These are phyloP conservation scores for Tursiops truncatus DNA, from an alignment of 2,113 vertebrate species.

Conservation along the genomic window DNA sequence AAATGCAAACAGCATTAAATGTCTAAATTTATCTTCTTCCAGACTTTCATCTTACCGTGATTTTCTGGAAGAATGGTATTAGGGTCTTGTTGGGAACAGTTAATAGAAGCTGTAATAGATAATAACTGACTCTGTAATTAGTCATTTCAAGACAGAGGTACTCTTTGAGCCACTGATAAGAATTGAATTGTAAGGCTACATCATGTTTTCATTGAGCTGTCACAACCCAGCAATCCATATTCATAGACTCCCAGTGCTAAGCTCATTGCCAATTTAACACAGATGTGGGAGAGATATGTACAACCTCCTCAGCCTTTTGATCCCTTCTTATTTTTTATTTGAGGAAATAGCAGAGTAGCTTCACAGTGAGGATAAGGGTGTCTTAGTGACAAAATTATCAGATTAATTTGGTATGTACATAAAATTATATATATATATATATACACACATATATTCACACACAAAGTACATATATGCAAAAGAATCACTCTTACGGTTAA, in stretches of 20 bases:
- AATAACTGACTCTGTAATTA: constrained; percentile 73
- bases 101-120: constrained; percentile 69
- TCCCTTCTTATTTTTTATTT: constrained; percentile 52
- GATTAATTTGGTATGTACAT: constrained; percentile 34
- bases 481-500: background rate
- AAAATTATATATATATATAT: background rate
- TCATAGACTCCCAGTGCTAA: constrained; percentile 67
- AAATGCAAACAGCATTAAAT: constrained; percentile 60
- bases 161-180: constrained; percentile 72
- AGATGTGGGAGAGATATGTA: constrained; percentile 58
- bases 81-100: constrained; percentile 58
- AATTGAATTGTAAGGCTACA: constrained; percentile 75
- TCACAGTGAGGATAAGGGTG: constrained; percentile 4
- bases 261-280: constrained; percentile 73
- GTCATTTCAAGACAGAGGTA: constrained; percentile 64
- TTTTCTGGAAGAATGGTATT: constrained; percentile 68
- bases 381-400: constrained; percentile 44
- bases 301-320: constrained; percentile 37
- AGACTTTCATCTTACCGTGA: constrained; percentile 62
- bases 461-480: background rate
- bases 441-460: background rate
- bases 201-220: constrained; percentile 74
- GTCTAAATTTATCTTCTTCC: constrained; percentile 68
- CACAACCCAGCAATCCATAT: constrained; percentile 76
- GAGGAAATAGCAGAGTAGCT: constrained; percentile 49